These are phyloP conservation scores for Drosophila kepulauana DNA, from an alignment of 1,140 invertebrate species.

Conservation along the genomic window DNA sequence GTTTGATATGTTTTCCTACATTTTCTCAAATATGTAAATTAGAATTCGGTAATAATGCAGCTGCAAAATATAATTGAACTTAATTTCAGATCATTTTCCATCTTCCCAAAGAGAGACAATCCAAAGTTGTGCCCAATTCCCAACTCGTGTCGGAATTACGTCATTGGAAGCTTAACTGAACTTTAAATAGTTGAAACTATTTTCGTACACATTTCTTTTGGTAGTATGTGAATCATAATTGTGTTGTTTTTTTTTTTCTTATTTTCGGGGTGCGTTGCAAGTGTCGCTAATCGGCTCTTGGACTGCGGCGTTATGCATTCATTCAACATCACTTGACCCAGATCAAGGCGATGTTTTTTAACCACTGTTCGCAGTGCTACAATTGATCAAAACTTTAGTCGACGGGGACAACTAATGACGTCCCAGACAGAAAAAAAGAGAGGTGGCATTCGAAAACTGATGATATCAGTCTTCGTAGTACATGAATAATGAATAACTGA, in stretches of 20 bases:
- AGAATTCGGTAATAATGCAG: no score
- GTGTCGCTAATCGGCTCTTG: slow-evolving; percentile 26
- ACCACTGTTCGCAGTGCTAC: slow-evolving; percentile 12
- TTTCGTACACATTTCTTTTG: neutral
- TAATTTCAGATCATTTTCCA: no score
- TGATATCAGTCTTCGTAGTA: slow-evolving; percentile 56
- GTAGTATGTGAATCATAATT: neutral
- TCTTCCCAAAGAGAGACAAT: neutral
- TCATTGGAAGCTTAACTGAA: slow-evolving; percentile 5
- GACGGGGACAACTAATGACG: slow-evolving; percentile 30
- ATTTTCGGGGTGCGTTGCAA: slow-evolving; percentile 10
- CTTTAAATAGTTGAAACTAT: neutral
- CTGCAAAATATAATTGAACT: no score
- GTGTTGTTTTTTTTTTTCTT: no score
- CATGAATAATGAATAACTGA: slow-evolving; percentile 40
- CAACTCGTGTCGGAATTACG: neutral
- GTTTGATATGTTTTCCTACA: no score
- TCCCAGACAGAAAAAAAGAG: slow-evolving; percentile 7
- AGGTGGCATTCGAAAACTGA: slow-evolving; percentile 57
- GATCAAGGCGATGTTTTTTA: neutral
- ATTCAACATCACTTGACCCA: slow-evolving; percentile 45
- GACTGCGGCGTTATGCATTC: slow-evolving; percentile 42
- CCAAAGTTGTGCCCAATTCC: neutral
- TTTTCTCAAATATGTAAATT: no score
- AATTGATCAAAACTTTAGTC: slow-evolving; percentile 26